phyloP scores from a whole-genome alignment of 2,113 vertebrate genomes.

The Antechinus stuartii region DNA sequence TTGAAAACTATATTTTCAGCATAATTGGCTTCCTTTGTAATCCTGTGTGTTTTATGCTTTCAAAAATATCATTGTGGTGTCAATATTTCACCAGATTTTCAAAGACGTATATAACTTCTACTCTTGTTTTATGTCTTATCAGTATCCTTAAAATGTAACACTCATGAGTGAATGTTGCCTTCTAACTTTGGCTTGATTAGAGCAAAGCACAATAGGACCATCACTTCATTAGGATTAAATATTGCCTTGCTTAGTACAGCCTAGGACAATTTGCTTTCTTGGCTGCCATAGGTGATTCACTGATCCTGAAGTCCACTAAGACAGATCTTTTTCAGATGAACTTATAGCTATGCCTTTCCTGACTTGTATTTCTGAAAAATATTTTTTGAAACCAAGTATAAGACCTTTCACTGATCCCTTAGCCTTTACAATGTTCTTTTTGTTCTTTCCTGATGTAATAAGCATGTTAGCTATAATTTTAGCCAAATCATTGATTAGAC shows the following conservation, averaged over 20 bases:
- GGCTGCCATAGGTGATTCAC: background rate
- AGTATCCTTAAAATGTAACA: background rate
- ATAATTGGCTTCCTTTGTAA: background rate
- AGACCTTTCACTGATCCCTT: background rate
- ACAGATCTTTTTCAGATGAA: background rate
- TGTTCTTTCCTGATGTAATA: background rate
- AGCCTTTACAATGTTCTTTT: background rate
- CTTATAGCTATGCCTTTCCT: background rate
- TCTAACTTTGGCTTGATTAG: background rate
- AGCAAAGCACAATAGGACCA: background rate
- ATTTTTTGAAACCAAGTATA: background rate
- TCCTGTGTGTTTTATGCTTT: background rate
- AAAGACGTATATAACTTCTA: background rate
- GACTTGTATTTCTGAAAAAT: background rate
- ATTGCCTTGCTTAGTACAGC: background rate
- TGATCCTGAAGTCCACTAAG: background rate
- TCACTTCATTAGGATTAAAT: background rate
- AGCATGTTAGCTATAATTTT: background rate
- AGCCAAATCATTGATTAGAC: background rate
- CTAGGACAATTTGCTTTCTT: background rate
- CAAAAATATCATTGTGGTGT: background rate
- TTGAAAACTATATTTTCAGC: background rate
- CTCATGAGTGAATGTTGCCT: background rate
- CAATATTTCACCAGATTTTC: background rate
- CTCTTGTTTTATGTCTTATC: background rate